Base-by-base conservation (phyloP, 1,140 invertebrate species). In the Megathymus violae region DNA sequence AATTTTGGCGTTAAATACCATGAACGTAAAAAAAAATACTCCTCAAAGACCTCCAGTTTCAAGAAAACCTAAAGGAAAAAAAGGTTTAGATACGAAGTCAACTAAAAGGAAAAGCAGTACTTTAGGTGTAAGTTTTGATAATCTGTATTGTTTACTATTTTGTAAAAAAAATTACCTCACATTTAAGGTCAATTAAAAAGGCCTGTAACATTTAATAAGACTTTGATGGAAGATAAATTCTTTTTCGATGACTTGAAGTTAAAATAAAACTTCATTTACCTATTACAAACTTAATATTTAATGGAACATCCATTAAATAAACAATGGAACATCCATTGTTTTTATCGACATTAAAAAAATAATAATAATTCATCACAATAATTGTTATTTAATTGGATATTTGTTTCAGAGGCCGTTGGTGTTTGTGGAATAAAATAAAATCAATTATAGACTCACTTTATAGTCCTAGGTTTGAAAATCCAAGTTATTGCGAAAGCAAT, bases 401-500 rank as follows among this genome's bases (percentile, higher is more conserved):
- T 74, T 52, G 48, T 85, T 88, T 74, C 82, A 88, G 85, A 80
- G 76, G 52, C 85, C 85, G 7, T 50, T 75, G 10, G 85, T 88
- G 0, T 86, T 82, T 41, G 69, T 88, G 66, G 78, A 47, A 52
- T 62, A 60, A 50, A 19, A 43, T 11, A 9, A 61, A 60, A 52
- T 27, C 3, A 11, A 22, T 38, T n/a, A 36, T 15, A 7, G 31
- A 52, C 41, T 41, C 40, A 50, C 13, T 64, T 50, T 43, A 51
- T 31, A 51, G n/a, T 16, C 14, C 44, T 51, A 63, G 36, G 44
- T 46, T 27, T 38, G 31, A 52, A 71, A 86, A 86, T 88, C 88
- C 85, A 78, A 85, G 84, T 86, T 88, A 88, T 82, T 86, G 82
- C 82, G 50, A 67, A 44, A 65, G 85, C 88, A 90, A 88, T 86